Evolutionary conservation across 2,797 vertebrate genomes (phyloP).

Genomic region (Argya squamiceps): DNA sequence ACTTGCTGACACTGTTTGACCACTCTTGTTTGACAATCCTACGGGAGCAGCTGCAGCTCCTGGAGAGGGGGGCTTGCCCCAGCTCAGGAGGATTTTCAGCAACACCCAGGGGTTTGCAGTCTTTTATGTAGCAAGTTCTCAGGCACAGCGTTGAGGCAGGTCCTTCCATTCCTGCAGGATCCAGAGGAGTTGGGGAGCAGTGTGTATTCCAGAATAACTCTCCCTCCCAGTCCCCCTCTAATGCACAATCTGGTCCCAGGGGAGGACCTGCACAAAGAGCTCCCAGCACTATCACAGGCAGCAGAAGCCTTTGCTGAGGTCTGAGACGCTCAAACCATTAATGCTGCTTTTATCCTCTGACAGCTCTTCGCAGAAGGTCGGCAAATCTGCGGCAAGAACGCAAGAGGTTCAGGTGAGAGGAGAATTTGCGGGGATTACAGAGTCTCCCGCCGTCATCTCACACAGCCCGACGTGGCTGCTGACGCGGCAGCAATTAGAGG

Average conservation of each 20-base stretch:
- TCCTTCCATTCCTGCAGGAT: not conserved
- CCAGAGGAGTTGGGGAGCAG: not conserved
- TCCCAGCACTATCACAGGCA: not conserved
- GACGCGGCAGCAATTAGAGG: not conserved
- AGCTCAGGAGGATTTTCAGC: rapidly evolving
- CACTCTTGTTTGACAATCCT: not conserved
- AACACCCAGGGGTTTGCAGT: not conserved
- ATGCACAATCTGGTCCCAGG: rapidly evolving
- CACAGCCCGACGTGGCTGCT: not conserved
- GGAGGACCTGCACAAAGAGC: not conserved
- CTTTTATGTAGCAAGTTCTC: not conserved
- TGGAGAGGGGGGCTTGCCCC: not conserved
- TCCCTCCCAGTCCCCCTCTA: not conserved
- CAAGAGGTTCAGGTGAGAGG: slow-evolving; percentile 8
- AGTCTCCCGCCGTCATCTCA: not conserved
- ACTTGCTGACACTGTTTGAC: not conserved
- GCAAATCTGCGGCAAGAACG: not conserved
- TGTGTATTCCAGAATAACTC: not conserved
- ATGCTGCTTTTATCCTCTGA: slow-evolving; percentile 36
- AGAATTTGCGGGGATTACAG: slow-evolving; percentile 47
- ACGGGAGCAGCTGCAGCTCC: not conserved
- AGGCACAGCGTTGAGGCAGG: not conserved
- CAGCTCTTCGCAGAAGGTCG: not conserved
- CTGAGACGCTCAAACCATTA: not conserved
- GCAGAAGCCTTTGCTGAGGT: not conserved